phyloP scores from a whole-genome alignment of 2,888 invertebrate species.

The Torymus auratus region DNA sequence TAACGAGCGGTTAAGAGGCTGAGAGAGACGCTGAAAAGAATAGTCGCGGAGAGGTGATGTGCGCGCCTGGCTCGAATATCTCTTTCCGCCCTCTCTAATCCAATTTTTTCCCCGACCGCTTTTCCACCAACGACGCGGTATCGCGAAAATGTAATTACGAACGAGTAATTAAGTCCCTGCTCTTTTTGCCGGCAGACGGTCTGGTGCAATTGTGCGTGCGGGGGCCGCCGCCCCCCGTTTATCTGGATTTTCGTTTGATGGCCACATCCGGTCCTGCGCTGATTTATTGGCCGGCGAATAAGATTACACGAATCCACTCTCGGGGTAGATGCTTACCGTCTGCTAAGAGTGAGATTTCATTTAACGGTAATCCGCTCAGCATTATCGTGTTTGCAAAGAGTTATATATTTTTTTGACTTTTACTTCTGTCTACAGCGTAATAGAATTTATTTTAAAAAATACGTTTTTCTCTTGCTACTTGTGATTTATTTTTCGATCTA shows the following conservation, averaged over 20 bases:
- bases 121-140: not conserved
- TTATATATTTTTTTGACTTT: too few relatives aligned
- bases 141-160: constrained; percentile 51
- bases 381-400: too few relatives aligned
- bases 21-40: constrained; percentile 34
- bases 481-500: too few relatives aligned
- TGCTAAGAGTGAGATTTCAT: too few relatives aligned
- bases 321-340: too few relatives aligned
- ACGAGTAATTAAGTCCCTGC: constrained; percentile 30
- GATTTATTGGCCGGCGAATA: not conserved
- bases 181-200: not conserved
- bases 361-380: too few relatives aligned
- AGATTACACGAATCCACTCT: not conserved
- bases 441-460: too few relatives aligned
- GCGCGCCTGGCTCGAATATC: constrained; percentile 15
- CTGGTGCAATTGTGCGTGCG: constrained; percentile 8
- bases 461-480: too few relatives aligned
- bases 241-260: constrained; percentile 28
- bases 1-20: constrained; percentile 37
- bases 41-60: constrained; percentile 4
- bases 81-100: constrained; percentile 40
- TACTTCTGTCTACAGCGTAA: too few relatives aligned
- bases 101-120: constrained; percentile 32
- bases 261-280: not conserved
- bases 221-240: not conserved